Conservation (phyloP, 2,797 vertebrate species). For the Chaunax sp. region DNA sequence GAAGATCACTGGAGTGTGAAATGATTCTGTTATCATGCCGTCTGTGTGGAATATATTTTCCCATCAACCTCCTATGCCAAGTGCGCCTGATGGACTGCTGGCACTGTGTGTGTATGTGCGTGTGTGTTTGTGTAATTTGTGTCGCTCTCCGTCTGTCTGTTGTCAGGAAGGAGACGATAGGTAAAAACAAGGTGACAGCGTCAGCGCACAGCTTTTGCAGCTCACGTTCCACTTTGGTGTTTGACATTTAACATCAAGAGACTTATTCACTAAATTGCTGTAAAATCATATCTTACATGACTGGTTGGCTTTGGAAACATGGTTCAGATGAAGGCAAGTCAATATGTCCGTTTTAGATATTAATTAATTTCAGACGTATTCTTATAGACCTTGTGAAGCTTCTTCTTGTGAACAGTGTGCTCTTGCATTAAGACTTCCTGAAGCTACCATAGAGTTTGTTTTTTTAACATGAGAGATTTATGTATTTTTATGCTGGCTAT, state of each 20-base stretch:
- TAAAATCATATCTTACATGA: conserved; percentile 8
- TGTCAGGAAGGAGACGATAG: conserved; percentile 5
- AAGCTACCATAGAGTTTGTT: background rate
- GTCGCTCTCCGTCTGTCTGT: conserved; percentile 34
- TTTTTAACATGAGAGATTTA: background rate
- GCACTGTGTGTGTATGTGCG: conserved; percentile 18
- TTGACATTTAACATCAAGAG: conserved; percentile 10
- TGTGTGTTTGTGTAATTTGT: conserved; percentile 25
- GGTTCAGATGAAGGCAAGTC: background rate
- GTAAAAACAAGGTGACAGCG: conserved; percentile 40
- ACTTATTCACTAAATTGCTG: conserved; percentile 14
- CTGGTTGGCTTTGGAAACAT: background rate
- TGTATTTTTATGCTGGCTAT: background rate
- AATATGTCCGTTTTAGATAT: background rate
- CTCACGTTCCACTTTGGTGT: conserved; percentile 13
- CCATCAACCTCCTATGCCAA: conserved; percentile 71
- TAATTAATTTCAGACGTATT: background rate
- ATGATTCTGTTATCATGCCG: conserved; percentile 82
- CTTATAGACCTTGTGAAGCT: no score
- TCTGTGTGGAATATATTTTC: conserved; percentile 79
- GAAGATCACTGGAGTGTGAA: conserved; percentile 73
- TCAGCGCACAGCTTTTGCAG: conserved; percentile 13
- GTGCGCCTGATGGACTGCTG: conserved; percentile 62
- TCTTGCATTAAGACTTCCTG: background rate
- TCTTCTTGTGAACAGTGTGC: background rate